A percentile compares a stretch with the other conserved stretches of the same genome.
Evolutionary conservation across 2,888 invertebrate genomes (phyloP).

Genomic region (Erynnis tages): DNA sequence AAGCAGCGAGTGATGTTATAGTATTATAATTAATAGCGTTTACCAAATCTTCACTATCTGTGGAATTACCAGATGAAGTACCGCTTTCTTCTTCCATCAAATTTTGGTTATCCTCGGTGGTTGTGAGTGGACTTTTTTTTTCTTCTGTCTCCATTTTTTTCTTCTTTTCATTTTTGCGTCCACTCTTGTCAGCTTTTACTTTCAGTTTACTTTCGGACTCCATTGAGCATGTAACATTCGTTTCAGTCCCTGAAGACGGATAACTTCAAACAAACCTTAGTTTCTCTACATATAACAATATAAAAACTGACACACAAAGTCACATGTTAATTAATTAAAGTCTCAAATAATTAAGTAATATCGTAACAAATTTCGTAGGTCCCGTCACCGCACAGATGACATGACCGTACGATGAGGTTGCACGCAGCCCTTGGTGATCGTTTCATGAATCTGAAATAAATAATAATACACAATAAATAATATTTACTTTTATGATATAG

Average conservation of each 20-base stretch:
- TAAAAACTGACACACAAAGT: conserved; percentile 50
- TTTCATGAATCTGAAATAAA: conserved; percentile 55
- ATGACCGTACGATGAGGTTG: conserved; percentile 44
- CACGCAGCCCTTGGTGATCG: conserved; percentile 49
- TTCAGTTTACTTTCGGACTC: conserved; percentile 59
- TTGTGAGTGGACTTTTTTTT: conserved; percentile 35
- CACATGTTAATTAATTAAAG: conserved; percentile 51
- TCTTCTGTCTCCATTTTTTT: conserved; percentile 54
- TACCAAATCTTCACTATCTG: conserved; percentile 84
- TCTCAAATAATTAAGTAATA: conserved; percentile 51
- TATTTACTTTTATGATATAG: no score
- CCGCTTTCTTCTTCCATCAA: conserved; percentile 38
- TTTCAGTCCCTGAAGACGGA: conserved; percentile 40
- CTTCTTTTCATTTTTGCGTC: conserved; percentile 68
- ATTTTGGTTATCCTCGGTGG: conserved; percentile 44
- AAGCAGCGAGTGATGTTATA: conserved; percentile 84
- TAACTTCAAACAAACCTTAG: conserved; percentile 39
- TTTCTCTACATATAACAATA: conserved; percentile 9
- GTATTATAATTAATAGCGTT: conserved; percentile 86
- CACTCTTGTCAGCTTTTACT: conserved; percentile 53
- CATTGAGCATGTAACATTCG: conserved; percentile 72
- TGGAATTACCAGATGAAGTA: conserved; percentile 71
- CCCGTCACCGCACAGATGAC: conserved; percentile 59
- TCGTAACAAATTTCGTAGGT: conserved; percentile 50
- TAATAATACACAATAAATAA: conserved; percentile 24